phyloP scores from a whole-genome alignment of 2,888 invertebrate species.

The Bugula neritina region DNA sequence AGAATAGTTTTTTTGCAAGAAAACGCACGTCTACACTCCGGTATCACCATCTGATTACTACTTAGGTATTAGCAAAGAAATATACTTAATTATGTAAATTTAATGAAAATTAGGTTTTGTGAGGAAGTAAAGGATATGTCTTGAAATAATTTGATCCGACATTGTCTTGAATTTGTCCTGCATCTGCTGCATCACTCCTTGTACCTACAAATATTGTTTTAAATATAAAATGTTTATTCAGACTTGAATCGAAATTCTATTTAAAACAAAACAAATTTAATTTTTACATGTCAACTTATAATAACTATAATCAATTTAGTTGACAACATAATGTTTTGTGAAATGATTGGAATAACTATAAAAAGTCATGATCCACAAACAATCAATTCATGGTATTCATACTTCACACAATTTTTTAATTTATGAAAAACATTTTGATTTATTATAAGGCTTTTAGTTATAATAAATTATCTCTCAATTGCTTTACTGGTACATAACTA shows the following conservation, averaged over 20 bases:
- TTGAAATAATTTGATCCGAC: slow-evolving; percentile 93
- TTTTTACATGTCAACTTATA: neutral
- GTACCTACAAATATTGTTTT: slow-evolving; percentile 66
- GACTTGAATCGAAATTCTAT: neutral
- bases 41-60: too few species aligned
- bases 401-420: too few species aligned
- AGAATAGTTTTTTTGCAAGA: too few species aligned
- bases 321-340: neutral
- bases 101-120: neutral
- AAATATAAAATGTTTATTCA: neutral
- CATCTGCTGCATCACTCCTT: slow-evolving; percentile 89
- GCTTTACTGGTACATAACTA: too few species aligned
- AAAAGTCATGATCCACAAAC: too few species aligned
- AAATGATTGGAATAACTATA: too few species aligned
- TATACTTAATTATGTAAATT: neutral
- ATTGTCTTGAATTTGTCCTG: slow-evolving; percentile 98
- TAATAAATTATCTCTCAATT: too few species aligned
- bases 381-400: too few species aligned
- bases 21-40: too few species aligned
- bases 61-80: too few species aligned
- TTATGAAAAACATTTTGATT: too few species aligned
- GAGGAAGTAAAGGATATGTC: slow-evolving; percentile 56
- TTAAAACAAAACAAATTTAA: neutral
- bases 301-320: neutral
- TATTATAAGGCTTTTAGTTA: too few species aligned